Percentiles rank a stretch among this genome's conserved stretches.
Conservation (phyloP, 2,113 vertebrate genomes). For the Numenius arquata region DNA sequence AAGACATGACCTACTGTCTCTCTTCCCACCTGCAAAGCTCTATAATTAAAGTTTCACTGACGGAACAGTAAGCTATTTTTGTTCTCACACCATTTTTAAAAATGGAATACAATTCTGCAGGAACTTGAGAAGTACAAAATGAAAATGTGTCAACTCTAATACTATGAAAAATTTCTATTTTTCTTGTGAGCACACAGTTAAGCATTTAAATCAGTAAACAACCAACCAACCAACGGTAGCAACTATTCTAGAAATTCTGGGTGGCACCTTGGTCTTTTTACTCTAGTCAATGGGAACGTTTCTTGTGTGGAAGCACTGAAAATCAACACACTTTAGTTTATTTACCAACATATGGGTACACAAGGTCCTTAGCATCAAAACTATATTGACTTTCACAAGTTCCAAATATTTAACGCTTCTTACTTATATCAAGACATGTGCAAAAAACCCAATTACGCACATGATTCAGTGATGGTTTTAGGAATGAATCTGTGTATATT, state of each 20-base stretch:
- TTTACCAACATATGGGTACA: background rate
- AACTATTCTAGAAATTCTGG: background rate
- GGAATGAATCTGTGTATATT: background rate
- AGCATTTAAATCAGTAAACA: background rate
- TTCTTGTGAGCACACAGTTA: background rate
- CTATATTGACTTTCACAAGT: background rate
- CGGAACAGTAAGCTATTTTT: background rate
- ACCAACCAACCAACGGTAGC: background rate
- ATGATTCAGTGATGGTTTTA: background rate
- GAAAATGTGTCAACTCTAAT: background rate
- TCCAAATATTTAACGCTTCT: background rate
- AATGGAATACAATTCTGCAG: background rate
- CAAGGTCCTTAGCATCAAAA: background rate
- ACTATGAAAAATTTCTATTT: background rate
- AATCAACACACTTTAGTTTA: background rate
- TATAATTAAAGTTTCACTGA: constrained; percentile 38
- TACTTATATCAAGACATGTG: background rate
- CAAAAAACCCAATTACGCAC: background rate
- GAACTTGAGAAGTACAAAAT: background rate
- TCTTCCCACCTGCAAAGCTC: constrained; percentile 13
- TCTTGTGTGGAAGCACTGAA: background rate
- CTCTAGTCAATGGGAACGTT: background rate
- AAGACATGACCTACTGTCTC: constrained; percentile 32
- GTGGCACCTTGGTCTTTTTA: background rate
- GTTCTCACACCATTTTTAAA: background rate